These are phyloP conservation scores for Dasypogon diadema DNA, from an alignment of 2,888 invertebrate genomes.

Conservation along the genomic window DNA sequence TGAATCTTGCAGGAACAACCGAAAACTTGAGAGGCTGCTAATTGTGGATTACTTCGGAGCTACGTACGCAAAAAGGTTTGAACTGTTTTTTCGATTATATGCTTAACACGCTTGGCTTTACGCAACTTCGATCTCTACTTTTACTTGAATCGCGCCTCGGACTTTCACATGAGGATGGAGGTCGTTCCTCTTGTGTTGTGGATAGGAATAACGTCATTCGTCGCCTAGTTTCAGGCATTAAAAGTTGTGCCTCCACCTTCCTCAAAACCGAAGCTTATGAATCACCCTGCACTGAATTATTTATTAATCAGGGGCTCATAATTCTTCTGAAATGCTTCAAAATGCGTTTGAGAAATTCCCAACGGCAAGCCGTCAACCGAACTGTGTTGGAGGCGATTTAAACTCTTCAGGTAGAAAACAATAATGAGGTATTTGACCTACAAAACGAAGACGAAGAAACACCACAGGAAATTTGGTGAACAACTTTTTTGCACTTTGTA, in stretches of 20 bases:
- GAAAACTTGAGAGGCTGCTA: not conserved
- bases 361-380: not conserved
- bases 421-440: conserved; percentile 21
- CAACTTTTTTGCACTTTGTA: conserved; percentile 5
- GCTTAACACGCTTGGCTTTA: conserved; percentile 1
- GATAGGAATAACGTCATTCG: not conserved
- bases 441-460: conserved; percentile 10
- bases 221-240: not conserved
- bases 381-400: not conserved
- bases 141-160: conserved; percentile 23
- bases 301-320: not conserved
- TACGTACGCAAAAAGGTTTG: conserved; percentile 5
- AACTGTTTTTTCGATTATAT: not conserved
- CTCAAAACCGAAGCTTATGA: not conserved
- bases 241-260: not conserved
- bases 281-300: not conserved
- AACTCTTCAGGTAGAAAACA: not conserved
- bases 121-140: conserved; percentile 11
- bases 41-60: conserved; percentile 19
- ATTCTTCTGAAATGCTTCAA: not conserved
- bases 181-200: conserved; percentile 8
- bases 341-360: not conserved
- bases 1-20: not conserved
- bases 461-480: conserved; percentile 4
- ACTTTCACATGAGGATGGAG: conserved; percentile 33